Percentiles rank a stretch among this genome's conserved stretches.
Conservation (phyloP, 2,888 invertebrate genomes). For the Tenthredo distinguenda region DNA sequence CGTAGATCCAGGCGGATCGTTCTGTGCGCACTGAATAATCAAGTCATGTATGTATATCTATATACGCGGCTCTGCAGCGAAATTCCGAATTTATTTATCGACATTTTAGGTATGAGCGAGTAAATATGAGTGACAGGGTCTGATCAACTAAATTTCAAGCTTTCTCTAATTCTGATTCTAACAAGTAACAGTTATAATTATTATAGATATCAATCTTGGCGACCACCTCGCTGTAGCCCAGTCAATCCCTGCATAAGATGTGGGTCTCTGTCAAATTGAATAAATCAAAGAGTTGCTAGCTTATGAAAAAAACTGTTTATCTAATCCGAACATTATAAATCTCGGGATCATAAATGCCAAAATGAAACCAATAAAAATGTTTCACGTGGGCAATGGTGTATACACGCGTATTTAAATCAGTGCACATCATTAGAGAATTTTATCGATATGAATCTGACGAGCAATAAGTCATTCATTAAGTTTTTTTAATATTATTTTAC, state of each 20-base stretch:
- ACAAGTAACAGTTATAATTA: too few relatives aligned
- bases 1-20: conserved; percentile 42
- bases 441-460: too few relatives aligned
- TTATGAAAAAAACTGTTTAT: neutral
- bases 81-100: neutral
- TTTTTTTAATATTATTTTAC: too few relatives aligned
- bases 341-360: neutral
- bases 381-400: too few relatives aligned
- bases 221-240: neutral
- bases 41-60: neutral
- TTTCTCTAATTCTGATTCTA: neutral
- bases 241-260: neutral
- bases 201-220: too few relatives aligned
- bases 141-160: neutral
- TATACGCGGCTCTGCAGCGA: neutral
- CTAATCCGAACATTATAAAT: neutral
- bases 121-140: too few relatives aligned
- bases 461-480: too few relatives aligned
- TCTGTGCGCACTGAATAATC: conserved; percentile 48
- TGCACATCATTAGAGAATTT: too few relatives aligned
- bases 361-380: neutral
- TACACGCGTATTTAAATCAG: too few relatives aligned
- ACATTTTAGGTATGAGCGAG: too few relatives aligned
- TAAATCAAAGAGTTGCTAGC: neutral
- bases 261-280: neutral